phyloP scores from a whole-genome alignment of 2,113 vertebrate species.

The Malurus elegans region DNA sequence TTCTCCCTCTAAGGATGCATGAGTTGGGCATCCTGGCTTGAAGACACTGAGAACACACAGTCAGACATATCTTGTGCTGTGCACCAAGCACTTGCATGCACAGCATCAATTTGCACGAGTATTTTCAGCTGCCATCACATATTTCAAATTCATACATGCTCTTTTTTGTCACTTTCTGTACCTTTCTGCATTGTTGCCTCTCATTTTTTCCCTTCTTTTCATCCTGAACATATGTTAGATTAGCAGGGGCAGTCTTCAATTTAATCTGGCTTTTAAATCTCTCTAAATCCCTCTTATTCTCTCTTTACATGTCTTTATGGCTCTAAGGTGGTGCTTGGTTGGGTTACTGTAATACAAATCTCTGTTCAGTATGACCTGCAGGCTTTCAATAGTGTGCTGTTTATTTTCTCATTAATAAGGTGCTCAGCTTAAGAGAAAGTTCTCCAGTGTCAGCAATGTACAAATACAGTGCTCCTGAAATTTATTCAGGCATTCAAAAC shows the following conservation, averaged over 20 bases:
- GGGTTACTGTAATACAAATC: neutral
- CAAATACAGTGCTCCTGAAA: neutral
- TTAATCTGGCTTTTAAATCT: neutral
- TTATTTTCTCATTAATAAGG: neutral
- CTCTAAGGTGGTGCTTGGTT: neutral
- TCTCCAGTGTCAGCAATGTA: neutral
- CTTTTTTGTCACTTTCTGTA: neutral
- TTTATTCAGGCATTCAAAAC: neutral
- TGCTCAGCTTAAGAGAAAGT: neutral
- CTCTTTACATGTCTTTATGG: neutral
- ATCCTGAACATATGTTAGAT: neutral
- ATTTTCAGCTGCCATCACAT: neutral
- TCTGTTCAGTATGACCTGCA: neutral
- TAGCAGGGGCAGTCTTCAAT: neutral
- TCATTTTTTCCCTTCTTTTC: neutral
- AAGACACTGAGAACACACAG: neutral
- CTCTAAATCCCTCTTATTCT: neutral
- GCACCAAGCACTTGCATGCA: neutral
- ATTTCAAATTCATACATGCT: neutral
- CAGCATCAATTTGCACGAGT: neutral
- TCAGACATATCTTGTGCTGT: rapidly evolving
- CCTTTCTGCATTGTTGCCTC: neutral
- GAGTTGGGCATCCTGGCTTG: neutral
- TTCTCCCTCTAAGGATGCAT: neutral
- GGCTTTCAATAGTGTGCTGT: neutral